A percentile compares a stretch with the other conserved stretches of the same genome.
These are phyloP conservation scores for Lutjanus argentimaculatus DNA, from an alignment of 2,797 vertebrate genomes.

Conservation along the genomic window DNA sequence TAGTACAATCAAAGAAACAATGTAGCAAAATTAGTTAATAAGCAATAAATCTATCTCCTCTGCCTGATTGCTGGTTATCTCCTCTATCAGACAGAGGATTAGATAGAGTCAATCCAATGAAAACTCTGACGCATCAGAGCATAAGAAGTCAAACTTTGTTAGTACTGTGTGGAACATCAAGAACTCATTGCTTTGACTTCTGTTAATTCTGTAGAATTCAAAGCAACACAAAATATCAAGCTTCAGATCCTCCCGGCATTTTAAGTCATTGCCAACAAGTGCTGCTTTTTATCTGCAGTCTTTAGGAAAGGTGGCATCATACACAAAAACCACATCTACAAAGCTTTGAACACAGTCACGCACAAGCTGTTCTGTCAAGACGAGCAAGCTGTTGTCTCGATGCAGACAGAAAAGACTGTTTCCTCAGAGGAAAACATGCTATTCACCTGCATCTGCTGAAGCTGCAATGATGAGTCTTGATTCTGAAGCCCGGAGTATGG, in stretches of 20 bases:
- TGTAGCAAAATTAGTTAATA: slow-evolving; percentile 66
- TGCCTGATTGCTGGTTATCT: slow-evolving; percentile 53
- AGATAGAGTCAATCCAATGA: slow-evolving; percentile 18
- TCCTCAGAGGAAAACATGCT: slow-evolving; percentile 49
- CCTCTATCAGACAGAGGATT: slow-evolving; percentile 2
- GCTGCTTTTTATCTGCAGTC: slow-evolving; percentile 15
- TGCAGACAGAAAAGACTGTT: slow-evolving; percentile 37
- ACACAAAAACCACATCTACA: slow-evolving; percentile 19
- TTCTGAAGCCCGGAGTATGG: slow-evolving; percentile 47
- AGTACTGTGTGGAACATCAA: not conserved
- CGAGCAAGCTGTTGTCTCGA: slow-evolving; percentile 55
- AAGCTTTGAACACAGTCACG: slow-evolving; percentile 21
- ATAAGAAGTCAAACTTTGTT: slow-evolving; percentile 37
- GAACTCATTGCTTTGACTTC: slow-evolving; percentile 5
- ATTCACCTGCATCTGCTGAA: slow-evolving; percentile 54
- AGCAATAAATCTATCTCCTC: slow-evolving; percentile 60
- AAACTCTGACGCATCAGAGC: slow-evolving; percentile 39
- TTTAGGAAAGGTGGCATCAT: slow-evolving; percentile 38
- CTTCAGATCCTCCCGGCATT: slow-evolving; percentile 20
- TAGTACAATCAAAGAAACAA: slow-evolving; percentile 66
- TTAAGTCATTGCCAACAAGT: slow-evolving; percentile 18
- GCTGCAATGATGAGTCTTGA: slow-evolving; percentile 32
- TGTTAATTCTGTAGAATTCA: slow-evolving; percentile 9
- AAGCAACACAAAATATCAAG: slow-evolving; percentile 5
- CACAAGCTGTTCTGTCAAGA: slow-evolving; percentile 53